Evolutionary conservation across 2,113 vertebrate genomes (phyloP), one percentile per base, ranked within the genome.

Genomic region (Acanthochromis polyacanthus): DNA sequence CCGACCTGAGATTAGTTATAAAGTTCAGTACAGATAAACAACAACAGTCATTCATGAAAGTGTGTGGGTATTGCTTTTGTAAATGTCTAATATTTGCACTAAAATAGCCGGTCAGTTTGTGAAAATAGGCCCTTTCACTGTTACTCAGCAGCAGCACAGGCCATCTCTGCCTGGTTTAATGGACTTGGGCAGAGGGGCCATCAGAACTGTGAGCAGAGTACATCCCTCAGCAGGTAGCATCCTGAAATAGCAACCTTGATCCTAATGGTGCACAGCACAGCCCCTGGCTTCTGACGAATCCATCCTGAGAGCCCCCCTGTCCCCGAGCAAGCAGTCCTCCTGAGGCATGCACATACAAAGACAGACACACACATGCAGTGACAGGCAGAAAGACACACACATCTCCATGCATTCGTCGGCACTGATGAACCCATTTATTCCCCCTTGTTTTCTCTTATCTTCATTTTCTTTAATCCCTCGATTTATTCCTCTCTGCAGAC

Each of bases 171-270:
- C 82, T 61, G 20, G 38, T 77, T 88, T 89, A 91, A 90, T 84
- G 88, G 88, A 85, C 55, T 72, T 88, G 78, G 71, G 74, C 17
- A 22, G 82, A 78, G 86, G 68, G 87, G 83, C 67, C 88, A 92
- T 92, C 79, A 88, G 73, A 90, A 86, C 72, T 81, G 85, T 65
- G 81, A 86, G 84, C 30, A 63, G 87, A 91, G 88, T 89, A 87
- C 87, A 93, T 93, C 87, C 75, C 90, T 93, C 93, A 90, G 89
- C 90, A 92, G 92, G 91, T 93, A 92, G 70, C 85, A 60, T 90
- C 90, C 83, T 81, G 79, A 93, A 93, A 94, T 92, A 93, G 91
- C 89, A 89, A 81, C 79, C 86, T 92, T 93, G 92, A 94, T 94
- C 90, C 92, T 93, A 94, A 94, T 93, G 93, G 88, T 89, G 87